A percentile compares a stretch with the other conserved stretches of the same genome.
Evolutionary conservation across 2,888 invertebrate genomes (phyloP).

Genomic region (Nephrotoma guestfalica): DNA sequence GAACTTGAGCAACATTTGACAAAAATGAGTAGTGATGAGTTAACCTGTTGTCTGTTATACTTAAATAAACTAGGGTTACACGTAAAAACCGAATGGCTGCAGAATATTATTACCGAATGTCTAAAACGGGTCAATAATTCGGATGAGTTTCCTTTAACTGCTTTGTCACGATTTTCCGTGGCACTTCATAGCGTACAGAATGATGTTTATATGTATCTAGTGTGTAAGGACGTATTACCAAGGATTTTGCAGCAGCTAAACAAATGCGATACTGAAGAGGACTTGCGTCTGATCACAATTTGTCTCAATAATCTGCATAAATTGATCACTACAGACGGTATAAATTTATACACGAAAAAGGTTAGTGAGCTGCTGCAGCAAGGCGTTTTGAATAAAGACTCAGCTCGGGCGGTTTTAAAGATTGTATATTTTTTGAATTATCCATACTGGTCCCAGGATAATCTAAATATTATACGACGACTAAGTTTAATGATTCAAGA

Average conservation of each 20-base stretch:
- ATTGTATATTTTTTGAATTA: slow-evolving; percentile 32
- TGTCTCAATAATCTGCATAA: slow-evolving; percentile 32
- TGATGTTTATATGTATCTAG: slow-evolving; percentile 28
- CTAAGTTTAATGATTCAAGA: slow-evolving; percentile 28
- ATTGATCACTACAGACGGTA: slow-evolving; percentile 26
- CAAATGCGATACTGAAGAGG: slow-evolving; percentile 24
- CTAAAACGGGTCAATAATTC: slow-evolving; percentile 19
- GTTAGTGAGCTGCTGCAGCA: slow-evolving; percentile 23
- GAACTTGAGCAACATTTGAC: not conserved
- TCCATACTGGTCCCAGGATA: slow-evolving; percentile 33
- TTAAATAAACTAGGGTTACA: slow-evolving; percentile 34
- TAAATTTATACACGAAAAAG: slow-evolving; percentile 28
- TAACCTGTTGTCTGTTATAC: slow-evolving; percentile 33
- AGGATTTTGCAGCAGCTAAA: slow-evolving; percentile 25
- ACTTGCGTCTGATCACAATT: slow-evolving; percentile 33
- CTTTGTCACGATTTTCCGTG: slow-evolving; percentile 32
- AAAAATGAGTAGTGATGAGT: slow-evolving; percentile 17
- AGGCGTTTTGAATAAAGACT: slow-evolving; percentile 18
- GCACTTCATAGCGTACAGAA: slow-evolving; percentile 26
- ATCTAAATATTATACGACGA: slow-evolving; percentile 25
- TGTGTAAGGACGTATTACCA: slow-evolving; percentile 29
- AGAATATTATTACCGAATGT: slow-evolving; percentile 23
- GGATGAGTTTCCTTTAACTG: slow-evolving; percentile 22
- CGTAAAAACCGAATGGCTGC: slow-evolving; percentile 22
- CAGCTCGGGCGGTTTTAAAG: slow-evolving; percentile 22